Evolutionary conservation across 2,888 invertebrate genomes (phyloP).

Genomic region (Venusia cambrica): DNA sequence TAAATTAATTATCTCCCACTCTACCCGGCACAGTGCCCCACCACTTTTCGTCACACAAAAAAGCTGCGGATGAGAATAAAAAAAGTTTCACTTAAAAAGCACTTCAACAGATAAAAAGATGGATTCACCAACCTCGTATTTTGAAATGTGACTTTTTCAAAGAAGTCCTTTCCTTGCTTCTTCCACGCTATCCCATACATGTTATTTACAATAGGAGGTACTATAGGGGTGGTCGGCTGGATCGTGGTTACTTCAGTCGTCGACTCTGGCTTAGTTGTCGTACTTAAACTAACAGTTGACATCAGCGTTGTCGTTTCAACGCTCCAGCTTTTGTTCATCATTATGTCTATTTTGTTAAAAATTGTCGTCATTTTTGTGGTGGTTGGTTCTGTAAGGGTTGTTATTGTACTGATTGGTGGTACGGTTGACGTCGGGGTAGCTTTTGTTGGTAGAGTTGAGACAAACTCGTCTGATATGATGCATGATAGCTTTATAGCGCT

Average conservation of each 20-base stretch:
- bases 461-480: conserved; percentile 70
- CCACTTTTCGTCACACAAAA: too few relatives aligned
- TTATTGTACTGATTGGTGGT: conserved; percentile 48
- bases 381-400: conserved; percentile 65
- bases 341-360: conserved; percentile 74
- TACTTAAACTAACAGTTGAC: conserved; percentile 70
- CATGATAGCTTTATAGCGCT: conserved; percentile 87
- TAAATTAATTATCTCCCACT: too few relatives aligned
- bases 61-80: too few relatives aligned
- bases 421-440: conserved; percentile 45
- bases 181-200: conserved; percentile 71
- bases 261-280: conserved; percentile 52
- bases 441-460: conserved; percentile 52
- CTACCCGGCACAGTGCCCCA: too few relatives aligned
- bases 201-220: conserved; percentile 63
- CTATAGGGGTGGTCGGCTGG: conserved; percentile 48
- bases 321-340: conserved; percentile 78
- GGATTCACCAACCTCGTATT: conserved; percentile 65
- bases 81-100: background rate
- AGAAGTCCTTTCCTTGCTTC: conserved; percentile 70
- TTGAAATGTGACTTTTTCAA: conserved; percentile 63
- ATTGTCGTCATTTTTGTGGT: conserved; percentile 65
- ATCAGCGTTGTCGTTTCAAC: conserved; percentile 71
- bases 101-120: background rate
- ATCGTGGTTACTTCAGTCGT: conserved; percentile 50